A percentile compares a stretch with the other conserved stretches of the same genome.
Conservation (phyloP, 2,113 vertebrate species). For the Mormyrus iriodes region DNA sequence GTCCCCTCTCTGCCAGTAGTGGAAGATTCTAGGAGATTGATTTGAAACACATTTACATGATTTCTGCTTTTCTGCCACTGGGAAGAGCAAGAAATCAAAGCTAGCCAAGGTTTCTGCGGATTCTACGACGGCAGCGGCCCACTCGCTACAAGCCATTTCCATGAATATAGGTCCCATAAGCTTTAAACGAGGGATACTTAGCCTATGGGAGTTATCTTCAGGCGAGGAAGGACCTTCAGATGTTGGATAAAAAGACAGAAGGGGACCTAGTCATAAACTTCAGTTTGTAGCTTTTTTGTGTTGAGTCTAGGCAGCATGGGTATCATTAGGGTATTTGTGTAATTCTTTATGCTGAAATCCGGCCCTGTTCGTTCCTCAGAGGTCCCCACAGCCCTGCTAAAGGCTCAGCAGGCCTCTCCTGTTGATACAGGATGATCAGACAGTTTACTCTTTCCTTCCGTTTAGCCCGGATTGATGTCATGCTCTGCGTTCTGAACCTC, state of each 20-base stretch:
- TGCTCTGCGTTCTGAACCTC: background rate
- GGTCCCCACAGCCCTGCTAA: background rate
- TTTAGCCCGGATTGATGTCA: background rate
- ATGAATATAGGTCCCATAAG: background rate
- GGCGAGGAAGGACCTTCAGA: background rate
- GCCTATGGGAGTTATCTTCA: background rate
- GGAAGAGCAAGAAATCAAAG: background rate
- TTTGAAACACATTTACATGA: conserved; percentile 20
- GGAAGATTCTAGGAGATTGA: conserved; percentile 1
- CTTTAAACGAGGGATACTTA: background rate
- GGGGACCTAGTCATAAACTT: background rate
- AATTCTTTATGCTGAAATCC: background rate
- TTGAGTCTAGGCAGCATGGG: background rate
- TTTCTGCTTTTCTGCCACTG: background rate
- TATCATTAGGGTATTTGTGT: background rate
- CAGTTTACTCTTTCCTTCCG: background rate
- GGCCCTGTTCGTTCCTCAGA: background rate
- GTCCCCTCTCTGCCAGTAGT: background rate
- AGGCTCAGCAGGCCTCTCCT: background rate
- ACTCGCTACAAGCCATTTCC: background rate
- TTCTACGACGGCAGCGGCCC: background rate
- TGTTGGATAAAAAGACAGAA: background rate
- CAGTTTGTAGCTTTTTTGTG: background rate
- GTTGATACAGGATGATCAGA: background rate
- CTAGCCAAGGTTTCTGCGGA: background rate